A percentile compares a stretch with the other conserved stretches of the same genome.
Conservation (phyloP, 2,797 vertebrate species). For the Rhyacichthys aspro region DNA sequence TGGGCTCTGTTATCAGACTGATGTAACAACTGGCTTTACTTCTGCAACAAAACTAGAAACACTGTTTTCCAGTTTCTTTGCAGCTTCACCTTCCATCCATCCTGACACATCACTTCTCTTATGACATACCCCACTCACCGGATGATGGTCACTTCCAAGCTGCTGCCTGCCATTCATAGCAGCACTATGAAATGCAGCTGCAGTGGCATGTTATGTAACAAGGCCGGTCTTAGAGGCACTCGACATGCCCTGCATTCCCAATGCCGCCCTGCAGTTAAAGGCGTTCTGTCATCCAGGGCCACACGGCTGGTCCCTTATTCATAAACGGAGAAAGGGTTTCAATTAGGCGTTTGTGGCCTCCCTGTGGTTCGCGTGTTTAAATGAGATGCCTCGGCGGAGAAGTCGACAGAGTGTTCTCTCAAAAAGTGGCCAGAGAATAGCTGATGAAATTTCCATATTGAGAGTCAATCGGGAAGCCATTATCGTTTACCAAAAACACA, state of each 20-base stretch:
- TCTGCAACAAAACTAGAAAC: too few species aligned
- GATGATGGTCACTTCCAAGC: slow-evolving; percentile 61
- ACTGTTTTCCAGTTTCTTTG: too few species aligned
- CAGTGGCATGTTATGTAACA: slow-evolving; percentile 50
- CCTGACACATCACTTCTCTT: slow-evolving; percentile 14
- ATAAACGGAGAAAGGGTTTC: slow-evolving; percentile 61
- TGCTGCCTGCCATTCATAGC: slow-evolving; percentile 60
- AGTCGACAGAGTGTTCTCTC: slow-evolving; percentile 20
- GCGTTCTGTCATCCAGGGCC: slow-evolving; percentile 37
- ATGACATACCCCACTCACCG: slow-evolving; percentile 30
- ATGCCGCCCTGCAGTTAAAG: slow-evolving; percentile 44
- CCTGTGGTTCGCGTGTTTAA: slow-evolving; percentile 49
- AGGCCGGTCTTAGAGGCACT: slow-evolving; percentile 22
- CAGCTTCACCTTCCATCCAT: background rate
- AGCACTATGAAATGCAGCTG: slow-evolving; percentile 57
- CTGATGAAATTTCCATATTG: slow-evolving; percentile 42
- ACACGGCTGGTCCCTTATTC: slow-evolving; percentile 55
- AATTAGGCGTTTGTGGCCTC: slow-evolving; percentile 59
- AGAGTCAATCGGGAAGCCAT: slow-evolving; percentile 1
- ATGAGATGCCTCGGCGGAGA: slow-evolving; percentile 44
- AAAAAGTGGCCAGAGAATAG: slow-evolving; percentile 45
- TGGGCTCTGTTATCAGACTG: too few species aligned
- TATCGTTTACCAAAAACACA: background rate
- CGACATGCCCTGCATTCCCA: slow-evolving; percentile 44
- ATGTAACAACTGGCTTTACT: too few species aligned